These are phyloP conservation scores for Spodoptera littoralis DNA, from an alignment of 2,888 invertebrate genomes.

Conservation along the genomic window DNA sequence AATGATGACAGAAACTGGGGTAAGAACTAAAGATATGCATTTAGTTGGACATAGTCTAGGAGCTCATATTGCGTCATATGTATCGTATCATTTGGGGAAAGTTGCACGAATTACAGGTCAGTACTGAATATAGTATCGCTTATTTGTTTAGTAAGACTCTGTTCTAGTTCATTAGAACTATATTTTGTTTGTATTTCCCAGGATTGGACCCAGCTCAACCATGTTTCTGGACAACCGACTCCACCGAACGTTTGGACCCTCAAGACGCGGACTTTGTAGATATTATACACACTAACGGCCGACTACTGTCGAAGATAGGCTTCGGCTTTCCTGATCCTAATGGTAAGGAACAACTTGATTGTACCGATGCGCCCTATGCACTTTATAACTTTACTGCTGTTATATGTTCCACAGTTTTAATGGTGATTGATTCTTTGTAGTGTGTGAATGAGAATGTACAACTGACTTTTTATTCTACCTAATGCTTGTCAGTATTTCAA, in stretches of 20 bases:
- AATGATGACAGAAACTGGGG: slow-evolving; percentile 77
- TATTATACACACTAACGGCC: slow-evolving; percentile 90
- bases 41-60: slow-evolving; percentile 90
- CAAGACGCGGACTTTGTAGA: slow-evolving; percentile 90
- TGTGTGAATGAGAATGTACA: too few species aligned
- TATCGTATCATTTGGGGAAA: slow-evolving; percentile 83
- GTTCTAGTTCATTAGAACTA: too few species aligned
- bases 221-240: slow-evolving; percentile 85
- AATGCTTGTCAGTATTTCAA: background rate
- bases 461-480: too few species aligned
- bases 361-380: too few species aligned
- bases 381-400: too few species aligned
- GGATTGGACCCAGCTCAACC: slow-evolving; percentile 91
- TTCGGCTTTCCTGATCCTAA: slow-evolving; percentile 89
- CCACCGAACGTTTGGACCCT: slow-evolving; percentile 84
- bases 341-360: slow-evolving; percentile 71
- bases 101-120: slow-evolving; percentile 86
- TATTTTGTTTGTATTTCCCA: slow-evolving; percentile 39
- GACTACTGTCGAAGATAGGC: slow-evolving; percentile 85
- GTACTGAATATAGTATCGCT: slow-evolving; percentile 2
- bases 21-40: slow-evolving; percentile 80
- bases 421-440: too few species aligned
- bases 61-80: slow-evolving; percentile 89
- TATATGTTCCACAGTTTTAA: too few species aligned
- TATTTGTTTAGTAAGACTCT: background rate